Evolutionary conservation across 2,888 invertebrate species (phyloP).

Genomic region (Andrena trimmerana): DNA sequence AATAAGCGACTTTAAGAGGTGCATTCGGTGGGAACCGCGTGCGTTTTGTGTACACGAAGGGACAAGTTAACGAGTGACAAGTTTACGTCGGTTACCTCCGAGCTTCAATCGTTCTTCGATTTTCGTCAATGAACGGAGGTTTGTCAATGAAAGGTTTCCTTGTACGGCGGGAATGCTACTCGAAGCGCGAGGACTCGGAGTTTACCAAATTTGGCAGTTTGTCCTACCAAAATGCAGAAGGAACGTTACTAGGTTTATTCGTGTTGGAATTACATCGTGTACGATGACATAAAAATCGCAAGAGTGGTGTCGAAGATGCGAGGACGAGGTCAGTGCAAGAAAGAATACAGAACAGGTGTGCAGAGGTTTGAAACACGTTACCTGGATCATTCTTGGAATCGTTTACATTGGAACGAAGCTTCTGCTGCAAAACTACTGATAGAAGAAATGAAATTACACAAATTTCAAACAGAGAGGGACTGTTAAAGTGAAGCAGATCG

Average conservation of each 20-base stretch:
- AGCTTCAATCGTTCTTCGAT: neutral
- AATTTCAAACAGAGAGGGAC: too few species aligned
- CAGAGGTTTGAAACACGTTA: neutral
- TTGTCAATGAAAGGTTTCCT: too few species aligned
- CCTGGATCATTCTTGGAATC: neutral
- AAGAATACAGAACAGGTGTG: neutral
- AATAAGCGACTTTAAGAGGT: slow-evolving; percentile 17
- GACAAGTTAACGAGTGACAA: slow-evolving; percentile 13
- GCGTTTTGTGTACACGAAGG: neutral
- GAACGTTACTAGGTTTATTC: neutral
- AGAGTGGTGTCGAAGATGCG: neutral
- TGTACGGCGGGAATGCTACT: too few species aligned
- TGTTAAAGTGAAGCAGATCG: too few species aligned
- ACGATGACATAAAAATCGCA: neutral
- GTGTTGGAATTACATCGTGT: neutral
- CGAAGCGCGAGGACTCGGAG: too few species aligned
- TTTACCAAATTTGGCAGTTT: neutral
- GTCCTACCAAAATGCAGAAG: neutral
- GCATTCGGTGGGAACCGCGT: neutral
- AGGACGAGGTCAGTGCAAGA: neutral
- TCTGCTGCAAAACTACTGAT: too few species aligned
- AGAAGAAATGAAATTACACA: too few species aligned
- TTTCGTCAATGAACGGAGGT: neutral
- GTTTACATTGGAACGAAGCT: neutral
- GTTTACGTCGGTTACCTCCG: neutral